These are phyloP conservation scores for Etheostoma perlongum DNA, from an alignment of 2,797 vertebrate genomes.

Conservation along the genomic window DNA sequence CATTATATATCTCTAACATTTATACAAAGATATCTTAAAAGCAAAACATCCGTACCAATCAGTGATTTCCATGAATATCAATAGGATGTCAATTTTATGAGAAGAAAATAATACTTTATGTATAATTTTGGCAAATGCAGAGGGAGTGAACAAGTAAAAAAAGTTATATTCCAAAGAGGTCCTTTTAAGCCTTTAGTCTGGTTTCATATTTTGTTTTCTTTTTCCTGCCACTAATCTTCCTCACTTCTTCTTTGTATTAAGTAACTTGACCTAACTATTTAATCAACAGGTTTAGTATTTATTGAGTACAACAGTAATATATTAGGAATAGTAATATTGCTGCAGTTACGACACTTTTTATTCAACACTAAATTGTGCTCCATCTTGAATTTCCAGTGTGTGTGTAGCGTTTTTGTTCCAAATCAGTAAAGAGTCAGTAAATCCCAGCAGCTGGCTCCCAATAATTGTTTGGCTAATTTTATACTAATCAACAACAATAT, in stretches of 20 bases:
- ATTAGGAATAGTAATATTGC: conserved; percentile 13
- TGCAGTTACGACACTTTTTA: conserved; percentile 28
- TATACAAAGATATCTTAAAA: too few relatives aligned
- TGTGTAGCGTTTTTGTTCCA: conserved; percentile 30
- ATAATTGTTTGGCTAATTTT: conserved; percentile 20
- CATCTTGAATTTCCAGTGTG: conserved; percentile 20
- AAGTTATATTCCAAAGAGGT: background rate
- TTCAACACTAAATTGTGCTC: conserved; percentile 27
- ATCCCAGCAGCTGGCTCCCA: conserved; percentile 19
- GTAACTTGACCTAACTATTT: conserved; percentile 43
- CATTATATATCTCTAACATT: too few relatives aligned
- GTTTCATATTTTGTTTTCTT: conserved; percentile 14
- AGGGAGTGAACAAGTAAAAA: background rate
- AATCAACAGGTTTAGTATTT: conserved; percentile 39
- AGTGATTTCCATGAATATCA: background rate
- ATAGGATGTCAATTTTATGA: too few relatives aligned
- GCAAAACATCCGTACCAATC: background rate
- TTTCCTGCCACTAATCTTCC: conserved; percentile 4
- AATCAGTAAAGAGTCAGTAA: conserved; percentile 28
- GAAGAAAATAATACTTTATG: background rate
- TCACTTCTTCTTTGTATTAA: conserved; percentile 5
- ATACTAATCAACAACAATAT: conserved; percentile 31
- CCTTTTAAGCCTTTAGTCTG: conserved; percentile 5
- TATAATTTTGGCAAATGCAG: background rate
- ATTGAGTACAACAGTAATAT: conserved; percentile 28